Evolutionary conservation across 2,888 invertebrate genomes (phyloP), one percentile per base, ranked within the genome.

Genomic region (Ochropleura plecta): DNA sequence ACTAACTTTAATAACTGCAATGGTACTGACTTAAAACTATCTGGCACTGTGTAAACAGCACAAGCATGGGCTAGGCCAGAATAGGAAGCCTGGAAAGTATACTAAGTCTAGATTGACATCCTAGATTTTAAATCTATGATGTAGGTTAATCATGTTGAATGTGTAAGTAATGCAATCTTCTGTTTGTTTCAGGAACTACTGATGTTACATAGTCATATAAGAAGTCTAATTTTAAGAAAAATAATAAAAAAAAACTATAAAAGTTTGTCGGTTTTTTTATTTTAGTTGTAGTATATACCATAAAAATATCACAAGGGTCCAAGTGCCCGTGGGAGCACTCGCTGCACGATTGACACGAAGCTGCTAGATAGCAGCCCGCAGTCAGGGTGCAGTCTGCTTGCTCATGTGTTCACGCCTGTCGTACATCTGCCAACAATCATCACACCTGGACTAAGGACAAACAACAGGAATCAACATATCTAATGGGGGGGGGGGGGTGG

Each of bases 141-240:
- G n/a, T n/a, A n/a, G n/a, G n/a, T n/a, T n/a, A n/a, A n/a, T n/a
- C n/a, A 51, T 51, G 16, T 75, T 62, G n/a, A 18, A 44, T 62
- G 69, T 8, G 16, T 51, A 53, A 30, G 49, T 71, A 59, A 64
- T 4, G 5, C 3, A 49, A 3, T 42, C 46, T 60, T 84, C 55
- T 73, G 40, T 86, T 94, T 95, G 93, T 96, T 96, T 81, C 96
- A 96, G 96, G 93, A 96, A 96, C 94, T 96, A 96, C 90, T 96
- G 91, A 95, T 81, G 90, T 85, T 65, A 62, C 73, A 78, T 89
- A 90, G 88, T 89, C 78, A 64, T 86, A 83, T 90, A 90, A 91
- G 91, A 83, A 89, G 85, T 78, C 55, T 77, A 87, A 88, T 84
- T 91, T 89, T 89, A 91, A 93, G 91, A 79, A 85, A 88, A 93